These are phyloP conservation scores for Drosophila mettleri DNA, from an alignment of 2,888 invertebrate species.

Conservation along the genomic window DNA sequence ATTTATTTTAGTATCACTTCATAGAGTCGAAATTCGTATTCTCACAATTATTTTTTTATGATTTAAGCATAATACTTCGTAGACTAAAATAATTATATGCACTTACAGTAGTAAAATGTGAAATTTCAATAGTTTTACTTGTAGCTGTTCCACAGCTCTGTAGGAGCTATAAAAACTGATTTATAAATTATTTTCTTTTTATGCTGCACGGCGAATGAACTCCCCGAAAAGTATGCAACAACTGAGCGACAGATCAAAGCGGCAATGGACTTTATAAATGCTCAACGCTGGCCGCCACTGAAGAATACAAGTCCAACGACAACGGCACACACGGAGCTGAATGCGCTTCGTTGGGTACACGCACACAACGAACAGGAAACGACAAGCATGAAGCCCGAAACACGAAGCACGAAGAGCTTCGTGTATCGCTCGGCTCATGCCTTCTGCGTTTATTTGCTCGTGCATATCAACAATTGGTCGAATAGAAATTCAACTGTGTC, in stretches of 20 bases:
- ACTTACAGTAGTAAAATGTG: slow-evolving; percentile 32
- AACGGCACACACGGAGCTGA: slow-evolving; percentile 23
- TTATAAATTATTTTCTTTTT: not conserved
- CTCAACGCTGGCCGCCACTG: slow-evolving; percentile 34
- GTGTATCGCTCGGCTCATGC: slow-evolving; percentile 41
- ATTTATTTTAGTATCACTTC: not conserved
- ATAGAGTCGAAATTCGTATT: not conserved
- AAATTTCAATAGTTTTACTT: slow-evolving; percentile 6
- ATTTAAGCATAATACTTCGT: not conserved
- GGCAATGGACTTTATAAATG: slow-evolving; percentile 76
- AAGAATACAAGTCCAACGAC: slow-evolving; percentile 34
- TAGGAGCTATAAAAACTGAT: not conserved
- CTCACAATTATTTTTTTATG: not conserved
- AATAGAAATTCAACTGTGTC: slow-evolving; percentile 47
- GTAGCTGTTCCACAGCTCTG: not conserved
- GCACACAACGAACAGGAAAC: slow-evolving; percentile 49
- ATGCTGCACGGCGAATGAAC: slow-evolving; percentile 55
- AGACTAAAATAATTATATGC: slow-evolving; percentile 10
- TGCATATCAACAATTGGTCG: slow-evolving; percentile 81
- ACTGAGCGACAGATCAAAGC: slow-evolving; percentile 82
- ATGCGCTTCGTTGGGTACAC: slow-evolving; percentile 33
- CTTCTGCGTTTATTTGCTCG: slow-evolving; percentile 47
- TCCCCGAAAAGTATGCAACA: slow-evolving; percentile 82
- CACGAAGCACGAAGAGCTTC: slow-evolving; percentile 41
- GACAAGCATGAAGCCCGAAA: slow-evolving; percentile 44